Conservation (phyloP, 2,797 vertebrate species). For the Chaetodon trifasciatus region DNA sequence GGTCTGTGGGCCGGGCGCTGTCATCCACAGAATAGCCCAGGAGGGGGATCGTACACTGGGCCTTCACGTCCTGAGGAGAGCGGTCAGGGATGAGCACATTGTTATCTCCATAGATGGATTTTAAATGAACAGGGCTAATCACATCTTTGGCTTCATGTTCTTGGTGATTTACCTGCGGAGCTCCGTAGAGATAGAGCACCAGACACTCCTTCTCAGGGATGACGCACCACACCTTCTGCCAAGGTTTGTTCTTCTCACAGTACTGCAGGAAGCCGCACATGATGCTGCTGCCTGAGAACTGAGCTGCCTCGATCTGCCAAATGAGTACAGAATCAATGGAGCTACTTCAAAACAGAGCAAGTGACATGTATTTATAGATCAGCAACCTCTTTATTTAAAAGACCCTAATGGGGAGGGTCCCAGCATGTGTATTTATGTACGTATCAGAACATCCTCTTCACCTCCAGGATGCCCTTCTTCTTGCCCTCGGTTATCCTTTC, state of each 20-base stretch:
- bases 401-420: background rate
- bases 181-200: constrained; percentile 97
- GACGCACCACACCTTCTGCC: constrained; percentile 98
- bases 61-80: constrained; percentile 92
- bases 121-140: background rate
- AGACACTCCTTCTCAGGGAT: constrained; percentile 95
- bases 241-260: constrained; percentile 95
- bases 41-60: constrained; percentile 95
- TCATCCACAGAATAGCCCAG: constrained; percentile 94
- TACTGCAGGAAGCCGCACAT: constrained; percentile 98
- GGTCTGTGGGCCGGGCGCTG: constrained; percentile 85
- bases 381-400: background rate
- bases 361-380: background rate
- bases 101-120: background rate
- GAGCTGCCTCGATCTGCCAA: constrained; percentile 93
- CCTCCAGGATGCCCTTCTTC: constrained; percentile 96
- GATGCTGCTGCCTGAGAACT: constrained; percentile 95
- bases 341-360: background rate
- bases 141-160: background rate
- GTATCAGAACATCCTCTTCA: constrained; percentile 40
- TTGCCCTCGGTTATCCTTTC: constrained; percentile 88
- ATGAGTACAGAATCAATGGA: background rate
- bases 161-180: constrained; percentile 89
- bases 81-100: background rate
- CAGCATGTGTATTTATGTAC: rapidly evolving